Evolutionary conservation across 2,888 invertebrate genomes (phyloP), one percentile per base, ranked within the genome.

Genomic region (Acanthopleura granulata): DNA sequence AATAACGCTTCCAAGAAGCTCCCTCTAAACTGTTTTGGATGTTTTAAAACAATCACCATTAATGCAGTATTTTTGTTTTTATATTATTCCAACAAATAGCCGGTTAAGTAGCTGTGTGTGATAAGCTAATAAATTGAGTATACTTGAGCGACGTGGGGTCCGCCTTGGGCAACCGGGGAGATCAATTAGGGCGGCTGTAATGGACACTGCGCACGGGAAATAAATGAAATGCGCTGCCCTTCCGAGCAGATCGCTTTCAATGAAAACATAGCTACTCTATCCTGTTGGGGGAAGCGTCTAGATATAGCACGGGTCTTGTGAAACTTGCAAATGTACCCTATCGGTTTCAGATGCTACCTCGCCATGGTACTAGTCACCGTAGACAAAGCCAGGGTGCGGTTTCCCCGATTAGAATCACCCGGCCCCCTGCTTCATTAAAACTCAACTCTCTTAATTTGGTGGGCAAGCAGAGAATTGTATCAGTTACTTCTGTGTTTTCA

Each of bases 161-260:
- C 22, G 57, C 57, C 57, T 22, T n/a, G 57, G 57, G 6, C 57
- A 22, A n/a, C 57, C 22, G n/a, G 18, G 22, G n/a, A 40, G n/a
- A 22, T 57, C 57, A 57, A 57, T 57, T 57, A 57, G 57, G 9
- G 6, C 1, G 57, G n/a, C 57, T 57, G 57, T 57, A 57, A 57
- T 57, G 57, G 18, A 57, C 57, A 18, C 57, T 18, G 57, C 57
- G 22, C 57, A 57, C n/a, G 57, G 57, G 57, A 57, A 57, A 57
- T 57, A 57, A 57, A 57, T 57, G 57, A 57, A 57, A 57, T 57
- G 22, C 12, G 18, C 57, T 57, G 57, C 57, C 57, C 18, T 57
- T 57, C n/a, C n/a, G 22, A 57, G 12, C n/a, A 57, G 18, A 57
- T 57, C 57, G 22, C n/a, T 57, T 57, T 57, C 57, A n/a, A 57